Evolutionary conservation across 2,797 vertebrate genomes (phyloP).

Genomic region (Squalus acanthias): DNA sequence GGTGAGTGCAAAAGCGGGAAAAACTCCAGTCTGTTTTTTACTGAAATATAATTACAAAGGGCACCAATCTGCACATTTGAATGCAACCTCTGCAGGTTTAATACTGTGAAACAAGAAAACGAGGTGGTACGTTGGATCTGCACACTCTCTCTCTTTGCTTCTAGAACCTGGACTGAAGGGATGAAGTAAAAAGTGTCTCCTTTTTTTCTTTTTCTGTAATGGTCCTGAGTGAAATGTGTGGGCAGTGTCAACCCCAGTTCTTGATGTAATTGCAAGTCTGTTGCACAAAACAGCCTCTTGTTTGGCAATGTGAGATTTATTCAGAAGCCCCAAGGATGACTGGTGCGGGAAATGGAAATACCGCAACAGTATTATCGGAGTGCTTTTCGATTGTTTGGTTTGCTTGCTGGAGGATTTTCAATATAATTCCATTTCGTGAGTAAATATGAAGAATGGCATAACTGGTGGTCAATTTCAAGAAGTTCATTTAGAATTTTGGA

Average conservation of each 20-base stretch:
- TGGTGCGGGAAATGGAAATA: no score
- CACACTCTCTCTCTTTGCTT: not conserved
- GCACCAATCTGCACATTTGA: not conserved
- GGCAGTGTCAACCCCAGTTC: not conserved
- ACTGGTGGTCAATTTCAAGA: not conserved
- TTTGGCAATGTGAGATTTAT: not conserved
- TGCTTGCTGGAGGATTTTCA: not conserved
- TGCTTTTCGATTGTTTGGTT: not conserved
- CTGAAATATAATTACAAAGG: not conserved
- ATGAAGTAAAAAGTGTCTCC: not conserved
- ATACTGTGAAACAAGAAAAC: not conserved
- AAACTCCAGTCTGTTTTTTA: not conserved
- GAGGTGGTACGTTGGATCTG: not conserved
- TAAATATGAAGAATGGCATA: not conserved
- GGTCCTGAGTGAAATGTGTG: not conserved
- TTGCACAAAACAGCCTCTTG: not conserved
- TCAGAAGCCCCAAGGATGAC: not conserved
- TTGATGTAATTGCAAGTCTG: not conserved
- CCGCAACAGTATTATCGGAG: no score
- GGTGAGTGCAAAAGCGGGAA: not conserved
- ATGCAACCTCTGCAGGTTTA: not conserved
- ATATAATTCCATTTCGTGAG: not conserved
- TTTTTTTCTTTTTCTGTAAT: not conserved
- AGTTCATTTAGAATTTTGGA: not conserved
- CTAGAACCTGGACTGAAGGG: not conserved